Conservation (phyloP, 2,797 vertebrate genomes). For the Florisuga fusca region DNA sequence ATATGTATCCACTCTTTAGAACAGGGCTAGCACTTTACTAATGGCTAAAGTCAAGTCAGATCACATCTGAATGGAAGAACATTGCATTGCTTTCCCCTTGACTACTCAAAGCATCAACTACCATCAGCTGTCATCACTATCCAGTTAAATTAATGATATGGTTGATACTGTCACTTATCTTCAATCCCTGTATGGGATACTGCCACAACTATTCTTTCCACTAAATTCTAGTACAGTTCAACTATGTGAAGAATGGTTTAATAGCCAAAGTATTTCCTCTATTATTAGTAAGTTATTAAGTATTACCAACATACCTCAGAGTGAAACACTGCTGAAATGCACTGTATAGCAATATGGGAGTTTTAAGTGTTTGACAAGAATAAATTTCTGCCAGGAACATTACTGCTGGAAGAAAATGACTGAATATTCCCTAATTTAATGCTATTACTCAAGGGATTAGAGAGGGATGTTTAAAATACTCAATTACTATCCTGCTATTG, state of each 20-base stretch:
- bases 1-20: neutral
- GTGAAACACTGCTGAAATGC: neutral
- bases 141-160: neutral
- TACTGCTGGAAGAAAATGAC: neutral
- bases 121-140: neutral
- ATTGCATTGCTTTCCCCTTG: neutral
- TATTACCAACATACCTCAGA: neutral
- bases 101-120: neutral
- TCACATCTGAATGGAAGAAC: neutral
- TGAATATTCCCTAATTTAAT: neutral
- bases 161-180: neutral
- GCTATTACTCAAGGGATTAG: neutral
- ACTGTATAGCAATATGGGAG: neutral
- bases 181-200: neutral
- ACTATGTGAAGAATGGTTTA: neutral
- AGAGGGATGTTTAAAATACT: neutral
- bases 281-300: neutral
- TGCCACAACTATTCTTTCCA: neutral
- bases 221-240: neutral
- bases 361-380: neutral
- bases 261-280: neutral
- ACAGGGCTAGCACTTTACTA: neutral
- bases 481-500: neutral
- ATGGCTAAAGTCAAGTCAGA: neutral
- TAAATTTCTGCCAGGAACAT: neutral